Base-by-base conservation (phyloP, 2,888 invertebrate species). In the Drosophila mayaguana region DNA sequence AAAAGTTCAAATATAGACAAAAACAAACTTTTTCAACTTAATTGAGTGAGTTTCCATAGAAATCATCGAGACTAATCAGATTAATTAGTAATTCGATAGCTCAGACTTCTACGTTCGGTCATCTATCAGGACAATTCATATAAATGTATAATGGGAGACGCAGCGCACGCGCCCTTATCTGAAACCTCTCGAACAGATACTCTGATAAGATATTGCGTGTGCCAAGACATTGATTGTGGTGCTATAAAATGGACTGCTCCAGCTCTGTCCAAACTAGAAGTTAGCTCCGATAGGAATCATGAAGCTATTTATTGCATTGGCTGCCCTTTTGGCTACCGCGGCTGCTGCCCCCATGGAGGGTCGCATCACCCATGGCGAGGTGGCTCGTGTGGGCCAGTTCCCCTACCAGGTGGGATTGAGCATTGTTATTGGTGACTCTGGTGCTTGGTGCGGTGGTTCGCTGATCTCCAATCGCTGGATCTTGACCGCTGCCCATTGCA, bases 341-440 rank as follows among this genome's bases (percentile, higher is more conserved):
- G 63, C 61, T 36, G 87, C 82, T 51, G 69, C 54, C 4, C 72
- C 72, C 14, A 34, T 76, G 43, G 77, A 83, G 2, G 77, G 83
- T 0, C 80, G 72, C 54, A 91, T 90, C 16, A 89, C 86, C 28
- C 63, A 83, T 3, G 90, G 91, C 22, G 62, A 78, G 0, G 69
- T 51, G 72, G 91, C 88, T 1, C 50, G 22, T n/a, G 72, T 54
- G 45, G 75, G 83, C 12, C 80, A 83, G 63, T 81, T 91, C 36
- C 90, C 90, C n/a, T 90, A 89, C 46, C 91, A 91, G 68, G 90
- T 86, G 4, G 91, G 89, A 22, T 62, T 91, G n/a, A 77, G 80
- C 16, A 45, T 91, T 36, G 67, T 50, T 7, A 46, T 66, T 12
- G 73, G 75, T 0, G 11, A 18, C 0, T 63, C 73, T 0, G 50